phyloP scores from a whole-genome alignment of 2,797 vertebrate species.

The Tenualosa thibaudeaui region DNA sequence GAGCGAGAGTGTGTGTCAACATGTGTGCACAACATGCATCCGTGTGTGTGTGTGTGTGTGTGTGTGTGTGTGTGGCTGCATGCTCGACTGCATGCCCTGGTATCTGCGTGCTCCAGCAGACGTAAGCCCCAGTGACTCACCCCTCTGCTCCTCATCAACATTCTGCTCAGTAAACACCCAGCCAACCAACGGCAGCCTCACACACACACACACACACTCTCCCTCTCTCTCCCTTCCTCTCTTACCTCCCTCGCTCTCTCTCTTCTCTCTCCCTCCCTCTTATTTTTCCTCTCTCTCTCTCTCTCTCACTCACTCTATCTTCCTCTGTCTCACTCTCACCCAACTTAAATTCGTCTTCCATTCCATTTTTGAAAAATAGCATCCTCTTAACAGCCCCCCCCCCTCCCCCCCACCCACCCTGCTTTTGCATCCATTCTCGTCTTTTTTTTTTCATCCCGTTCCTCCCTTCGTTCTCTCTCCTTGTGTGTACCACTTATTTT shows the following conservation, averaged over 20 bases:
- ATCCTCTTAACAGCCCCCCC: neutral
- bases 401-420: neutral
- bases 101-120: slow-evolving; percentile 36
- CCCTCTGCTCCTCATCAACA: slow-evolving; percentile 30
- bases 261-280: neutral
- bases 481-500: neutral
- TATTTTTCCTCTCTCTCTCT: neutral
- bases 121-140: slow-evolving; percentile 42
- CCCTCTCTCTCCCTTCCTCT: no score
- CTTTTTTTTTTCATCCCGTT: neutral
- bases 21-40: neutral
- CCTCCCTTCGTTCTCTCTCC: neutral
- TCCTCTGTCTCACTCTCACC: neutral
- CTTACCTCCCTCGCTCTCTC: neutral
- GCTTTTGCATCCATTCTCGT: neutral
- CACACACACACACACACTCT: neutral
- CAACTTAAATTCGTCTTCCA: neutral
- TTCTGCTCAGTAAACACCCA: slow-evolving; percentile 40
- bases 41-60: slow-evolving; percentile 30
- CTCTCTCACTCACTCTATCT: neutral
- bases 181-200: slow-evolving; percentile 13
- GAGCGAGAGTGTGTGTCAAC: neutral
- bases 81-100: neutral
- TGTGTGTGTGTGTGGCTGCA: slow-evolving; percentile 33
- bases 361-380: neutral